Conservation (phyloP, 92 coral and sea anemone genomes). For the Porites divaricata region DNA sequence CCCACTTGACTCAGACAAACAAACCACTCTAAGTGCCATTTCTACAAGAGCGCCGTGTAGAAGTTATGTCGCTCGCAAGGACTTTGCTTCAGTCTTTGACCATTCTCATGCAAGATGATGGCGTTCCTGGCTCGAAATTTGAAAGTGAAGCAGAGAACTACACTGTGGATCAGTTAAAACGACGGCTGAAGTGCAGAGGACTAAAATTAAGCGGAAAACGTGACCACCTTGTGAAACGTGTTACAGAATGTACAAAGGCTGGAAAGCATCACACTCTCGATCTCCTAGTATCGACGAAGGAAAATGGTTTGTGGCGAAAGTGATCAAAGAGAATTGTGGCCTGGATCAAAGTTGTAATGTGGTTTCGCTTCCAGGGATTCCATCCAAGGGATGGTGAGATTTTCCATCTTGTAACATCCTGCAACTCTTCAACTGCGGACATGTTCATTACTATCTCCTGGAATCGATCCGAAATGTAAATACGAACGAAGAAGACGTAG, state of each 20-base stretch:
- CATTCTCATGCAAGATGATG: conserved; percentile 38
- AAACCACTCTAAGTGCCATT: conserved; percentile 30
- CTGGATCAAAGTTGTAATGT: not conserved
- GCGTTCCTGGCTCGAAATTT: conserved; percentile 49
- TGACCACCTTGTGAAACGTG: conserved; percentile 53
- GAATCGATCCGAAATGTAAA: conserved; percentile 29
- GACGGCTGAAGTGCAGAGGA: conserved; percentile 73
- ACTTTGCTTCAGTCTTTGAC: conserved; percentile 38
- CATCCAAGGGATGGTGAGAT: conserved; percentile 46
- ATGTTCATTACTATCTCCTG: conserved; percentile 56
- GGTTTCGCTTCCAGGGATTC: conserved; percentile 27
- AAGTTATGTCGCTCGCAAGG: conserved; percentile 35
- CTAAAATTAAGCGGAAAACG: conserved; percentile 68
- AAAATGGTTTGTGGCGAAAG: conserved; percentile 54
- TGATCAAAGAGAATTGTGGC: conserved; percentile 16
- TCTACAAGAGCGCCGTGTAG: conserved; percentile 29
- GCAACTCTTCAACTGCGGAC: conserved; percentile 64
- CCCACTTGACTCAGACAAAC: conserved; percentile 48
- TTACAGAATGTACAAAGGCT: conserved; percentile 37
- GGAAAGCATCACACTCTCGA: conserved; percentile 52
- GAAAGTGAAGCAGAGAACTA: conserved; percentile 35
- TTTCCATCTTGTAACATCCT: conserved; percentile 60
- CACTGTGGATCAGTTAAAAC: conserved; percentile 46
- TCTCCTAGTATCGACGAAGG: conserved; percentile 63
- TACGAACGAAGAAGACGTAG: conserved; percentile 37